Evolutionary conservation across 2,888 invertebrate genomes (phyloP).

Genomic region (Orthosia cruda): DNA sequence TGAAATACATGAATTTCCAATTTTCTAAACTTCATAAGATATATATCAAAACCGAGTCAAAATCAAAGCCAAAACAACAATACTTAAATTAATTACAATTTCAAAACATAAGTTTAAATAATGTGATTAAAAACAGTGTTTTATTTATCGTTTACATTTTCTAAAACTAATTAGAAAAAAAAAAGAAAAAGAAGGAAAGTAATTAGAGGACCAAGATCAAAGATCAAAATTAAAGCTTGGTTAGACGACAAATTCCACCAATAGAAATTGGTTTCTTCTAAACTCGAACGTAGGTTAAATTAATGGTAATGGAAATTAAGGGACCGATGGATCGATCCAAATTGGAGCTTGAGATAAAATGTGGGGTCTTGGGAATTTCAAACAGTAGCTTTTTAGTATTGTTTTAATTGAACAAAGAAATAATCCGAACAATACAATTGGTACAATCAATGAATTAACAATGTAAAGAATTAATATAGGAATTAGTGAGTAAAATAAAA

Average conservation of each 20-base stretch:
- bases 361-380: conserved; percentile 19
- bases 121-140: background rate
- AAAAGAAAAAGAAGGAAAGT: conserved; percentile 23
- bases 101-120: background rate
- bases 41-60: background rate
- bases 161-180: conserved; percentile 34
- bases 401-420: conserved; percentile 37
- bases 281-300: conserved; percentile 53
- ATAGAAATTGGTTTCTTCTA: conserved; percentile 47
- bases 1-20: background rate
- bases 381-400: background rate
- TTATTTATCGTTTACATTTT: conserved; percentile 21
- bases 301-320: conserved; percentile 58
- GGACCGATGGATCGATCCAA: conserved; percentile 47
- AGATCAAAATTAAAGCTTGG: conserved; percentile 46
- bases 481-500: background rate
- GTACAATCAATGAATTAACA: background rate
- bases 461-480: background rate
- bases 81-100: background rate
- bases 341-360: conserved; percentile 45
- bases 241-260: conserved; percentile 47
- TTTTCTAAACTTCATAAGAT: background rate
- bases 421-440: conserved; percentile 12
- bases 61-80: background rate
- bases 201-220: conserved; percentile 48